A percentile compares a stretch with the other conserved stretches of the same genome.
phyloP scores from a whole-genome alignment of 2,797 vertebrate genomes.

The Cygnus olor region DNA sequence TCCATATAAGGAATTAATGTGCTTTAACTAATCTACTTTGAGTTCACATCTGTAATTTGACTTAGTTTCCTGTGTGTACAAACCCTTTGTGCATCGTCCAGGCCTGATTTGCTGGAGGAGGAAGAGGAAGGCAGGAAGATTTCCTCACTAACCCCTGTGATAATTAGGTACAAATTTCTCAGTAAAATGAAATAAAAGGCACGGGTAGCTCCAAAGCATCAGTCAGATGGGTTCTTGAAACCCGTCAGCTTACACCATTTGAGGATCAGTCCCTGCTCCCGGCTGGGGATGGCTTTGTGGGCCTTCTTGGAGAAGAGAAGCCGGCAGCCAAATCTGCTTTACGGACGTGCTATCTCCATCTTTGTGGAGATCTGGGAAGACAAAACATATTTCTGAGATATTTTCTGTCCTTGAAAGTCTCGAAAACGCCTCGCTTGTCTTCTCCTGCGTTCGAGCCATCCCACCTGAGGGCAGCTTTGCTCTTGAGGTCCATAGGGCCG shows the following conservation, averaged over 20 bases:
- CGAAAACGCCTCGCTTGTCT: background rate
- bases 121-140: conserved; percentile 22
- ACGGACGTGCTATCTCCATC: background rate
- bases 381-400: background rate
- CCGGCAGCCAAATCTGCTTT: background rate
- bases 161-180: background rate
- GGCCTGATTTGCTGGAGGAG: background rate
- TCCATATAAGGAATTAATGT: conserved; percentile 6
- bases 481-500: background rate
- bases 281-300: background rate
- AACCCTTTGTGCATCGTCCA: background rate
- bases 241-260: background rate
- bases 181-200: background rate
- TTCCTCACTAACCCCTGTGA: background rate
- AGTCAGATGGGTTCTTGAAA: accelerated
- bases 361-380: background rate
- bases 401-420: background rate
- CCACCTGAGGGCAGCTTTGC: background rate
- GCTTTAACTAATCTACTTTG: conserved; percentile 34
- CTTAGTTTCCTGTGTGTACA: conserved; percentile 16
- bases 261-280: background rate
- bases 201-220: background rate
- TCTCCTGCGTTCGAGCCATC: background rate
- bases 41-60: conserved; percentile 36
- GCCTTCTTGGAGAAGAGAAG: too few relatives aligned